Base-by-base conservation (phyloP, 2,888 invertebrate species). In the Merodon equestris region DNA sequence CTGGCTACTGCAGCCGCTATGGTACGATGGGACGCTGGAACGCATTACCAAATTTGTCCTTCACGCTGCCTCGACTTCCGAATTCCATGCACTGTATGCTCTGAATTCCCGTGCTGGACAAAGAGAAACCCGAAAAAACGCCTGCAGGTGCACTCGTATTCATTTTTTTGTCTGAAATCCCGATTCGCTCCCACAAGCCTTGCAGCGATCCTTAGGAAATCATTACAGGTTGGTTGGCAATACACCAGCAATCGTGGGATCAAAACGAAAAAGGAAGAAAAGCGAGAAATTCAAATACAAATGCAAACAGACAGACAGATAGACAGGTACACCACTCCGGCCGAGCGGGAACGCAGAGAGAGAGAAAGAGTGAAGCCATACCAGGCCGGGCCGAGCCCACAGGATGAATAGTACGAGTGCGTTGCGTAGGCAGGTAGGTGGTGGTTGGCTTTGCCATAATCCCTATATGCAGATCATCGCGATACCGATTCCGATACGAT, bases 171-270 rank as follows among this genome's bases (percentile, higher is more conserved):
- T 77, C 73, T 48, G 58, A 74, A 63, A 68, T 79, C 74, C 79
- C 68, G 73, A 54, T 74, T 74, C 54, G 74, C 79, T 74, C 74
- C 74, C 79, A 79, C 79, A 79, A 58, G 63, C 67, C 38, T 61
- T 61, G 48, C 19, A 27, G n/a, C 10, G 40, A 40, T 18, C 15
- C 77, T 68, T 63, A 63, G 74, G 77, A 79, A 79, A 79, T 79
- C 77, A 74, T 79, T 73, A 79, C 73, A 68, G 74, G 77, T 79
- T 79, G 77, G 73, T 79, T 79, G 77, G 73, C 73, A 79, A 74
- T 77, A 66, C 54, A 63, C 54, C 54, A 68, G 44, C 56, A 74
- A 79, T 79, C 79, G 79, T 79, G 79, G 67, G 73, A 77, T 27
- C 42, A 50, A 10, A 54, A 17, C 45, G 34, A 47, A 42, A 27